Conservation (phyloP, 2,113 vertebrate species). For the Laterallus jamaicensis region DNA sequence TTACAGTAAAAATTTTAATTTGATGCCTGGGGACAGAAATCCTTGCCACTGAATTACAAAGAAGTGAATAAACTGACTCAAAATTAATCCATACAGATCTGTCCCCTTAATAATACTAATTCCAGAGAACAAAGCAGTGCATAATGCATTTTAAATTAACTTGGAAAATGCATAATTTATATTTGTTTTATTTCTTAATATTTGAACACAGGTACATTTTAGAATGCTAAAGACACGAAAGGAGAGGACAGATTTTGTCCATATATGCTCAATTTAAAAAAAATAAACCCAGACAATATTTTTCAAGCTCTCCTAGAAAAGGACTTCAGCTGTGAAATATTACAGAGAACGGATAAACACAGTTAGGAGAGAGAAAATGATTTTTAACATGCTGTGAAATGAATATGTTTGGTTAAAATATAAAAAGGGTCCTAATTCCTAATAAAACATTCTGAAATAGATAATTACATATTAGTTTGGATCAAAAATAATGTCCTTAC, state of each 20-base stretch:
- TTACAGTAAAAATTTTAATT: constrained; percentile 82
- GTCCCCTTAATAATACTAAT: constrained; percentile 86
- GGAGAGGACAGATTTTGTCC: constrained; percentile 61
- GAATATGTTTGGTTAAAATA: constrained; percentile 60
- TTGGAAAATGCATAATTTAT: constrained; percentile 86
- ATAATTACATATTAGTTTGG: constrained; percentile 58
- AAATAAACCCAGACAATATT: constrained; percentile 9
- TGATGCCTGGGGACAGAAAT: constrained; percentile 82
- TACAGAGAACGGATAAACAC: constrained; percentile 38
- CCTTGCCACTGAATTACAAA: constrained; percentile 82
- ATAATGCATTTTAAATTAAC: constrained; percentile 87
- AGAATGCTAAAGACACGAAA: constrained; percentile 70
- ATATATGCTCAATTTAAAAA: background rate
- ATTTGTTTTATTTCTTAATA: constrained; percentile 86
- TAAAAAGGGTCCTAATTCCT: constrained; percentile 61
- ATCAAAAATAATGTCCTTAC: constrained; percentile 61
- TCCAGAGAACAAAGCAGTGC: constrained; percentile 80
- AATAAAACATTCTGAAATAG: constrained; percentile 62
- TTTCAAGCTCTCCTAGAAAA: constrained; percentile 49
- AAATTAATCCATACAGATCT: constrained; percentile 85
- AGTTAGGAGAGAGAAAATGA: constrained; percentile 42
- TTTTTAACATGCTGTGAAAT: constrained; percentile 73
- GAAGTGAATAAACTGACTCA: constrained; percentile 82
- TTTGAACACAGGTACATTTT: constrained; percentile 77
- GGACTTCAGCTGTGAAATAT: constrained; percentile 64